Conservation (phyloP, 2,888 invertebrate genomes). For the Lycaena phlaeas region DNA sequence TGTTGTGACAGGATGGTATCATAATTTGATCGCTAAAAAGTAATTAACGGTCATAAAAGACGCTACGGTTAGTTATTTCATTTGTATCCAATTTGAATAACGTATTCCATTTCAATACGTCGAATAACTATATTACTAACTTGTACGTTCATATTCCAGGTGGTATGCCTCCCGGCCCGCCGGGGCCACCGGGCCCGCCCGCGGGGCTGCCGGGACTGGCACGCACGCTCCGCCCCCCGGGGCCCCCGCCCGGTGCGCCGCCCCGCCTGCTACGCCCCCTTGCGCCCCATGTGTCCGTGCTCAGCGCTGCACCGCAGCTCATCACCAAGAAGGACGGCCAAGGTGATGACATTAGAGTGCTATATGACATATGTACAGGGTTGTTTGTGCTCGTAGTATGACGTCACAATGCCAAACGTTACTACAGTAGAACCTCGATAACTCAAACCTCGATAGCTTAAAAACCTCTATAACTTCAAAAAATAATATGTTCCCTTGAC, state of each 20-base stretch:
- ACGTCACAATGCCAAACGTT: background rate
- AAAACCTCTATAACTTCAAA: no score
- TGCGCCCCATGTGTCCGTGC: slow-evolving; percentile 78
- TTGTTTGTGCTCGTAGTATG: background rate
- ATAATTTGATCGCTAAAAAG: no score
- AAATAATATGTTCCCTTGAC: no score
- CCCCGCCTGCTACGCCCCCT: slow-evolving; percentile 75
- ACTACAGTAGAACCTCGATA: no score
- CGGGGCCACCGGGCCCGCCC: slow-evolving; percentile 28
- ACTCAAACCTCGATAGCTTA: no score
- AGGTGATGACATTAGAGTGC: slow-evolving; percentile 27
- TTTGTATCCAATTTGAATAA: no score
- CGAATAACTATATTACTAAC: no score
- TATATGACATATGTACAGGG: background rate
- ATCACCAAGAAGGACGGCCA: slow-evolving; percentile 80
- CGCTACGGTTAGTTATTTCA: no score
- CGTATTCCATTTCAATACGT: no score
- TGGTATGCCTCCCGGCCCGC: slow-evolving; percentile 10
- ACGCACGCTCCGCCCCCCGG: slow-evolving; percentile 66
- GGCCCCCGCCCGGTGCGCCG: slow-evolving; percentile 78
- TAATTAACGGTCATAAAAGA: no score
- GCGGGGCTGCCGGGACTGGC: slow-evolving; percentile 41
- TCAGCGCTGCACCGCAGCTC: slow-evolving; percentile 87
- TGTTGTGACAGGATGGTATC: no score
- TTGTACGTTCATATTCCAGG: no score